A percentile compares a stretch with the other conserved stretches of the same genome.
Evolutionary conservation across 2,888 invertebrate genomes (phyloP).

Genomic region (Anorthoa munda): DNA sequence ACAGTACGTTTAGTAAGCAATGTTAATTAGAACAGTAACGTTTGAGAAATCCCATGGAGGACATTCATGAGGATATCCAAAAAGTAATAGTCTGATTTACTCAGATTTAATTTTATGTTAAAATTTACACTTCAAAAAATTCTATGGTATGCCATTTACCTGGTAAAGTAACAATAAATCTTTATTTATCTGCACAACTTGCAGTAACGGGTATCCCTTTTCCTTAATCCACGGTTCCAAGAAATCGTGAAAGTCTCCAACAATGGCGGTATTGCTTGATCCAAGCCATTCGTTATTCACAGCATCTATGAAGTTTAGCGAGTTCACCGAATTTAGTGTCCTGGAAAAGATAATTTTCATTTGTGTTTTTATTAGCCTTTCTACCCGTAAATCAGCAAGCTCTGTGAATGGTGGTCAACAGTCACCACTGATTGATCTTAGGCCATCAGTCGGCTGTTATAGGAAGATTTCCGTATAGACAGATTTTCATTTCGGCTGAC

Average conservation of each 20-base stretch:
- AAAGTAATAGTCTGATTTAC: background rate
- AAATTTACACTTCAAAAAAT: background rate
- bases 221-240: constrained; percentile 75
- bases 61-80: background rate
- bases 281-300: constrained; percentile 71
- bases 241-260: constrained; percentile 72
- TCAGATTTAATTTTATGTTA: too few relatives aligned
- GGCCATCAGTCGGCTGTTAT: too few relatives aligned
- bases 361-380: too few relatives aligned
- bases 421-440: too few relatives aligned
- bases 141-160: constrained; percentile 67
- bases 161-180: constrained; percentile 54
- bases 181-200: background rate
- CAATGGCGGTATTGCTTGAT: constrained; percentile 50
- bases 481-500: too few relatives aligned
- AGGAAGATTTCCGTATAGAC: too few relatives aligned
- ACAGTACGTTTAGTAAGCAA: background rate
- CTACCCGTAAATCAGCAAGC: too few relatives aligned
- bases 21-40: too few relatives aligned
- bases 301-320: constrained; percentile 76
- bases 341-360: constrained; percentile 61
- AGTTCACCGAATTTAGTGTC: constrained; percentile 71
- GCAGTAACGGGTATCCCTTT: constrained; percentile 75
- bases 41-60: background rate
- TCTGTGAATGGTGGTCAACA: too few relatives aligned